These are phyloP conservation scores for Heliocidaris erythrogramma DNA, from an alignment of 35 echinoderm and acorn worm species.

Conservation along the genomic window DNA sequence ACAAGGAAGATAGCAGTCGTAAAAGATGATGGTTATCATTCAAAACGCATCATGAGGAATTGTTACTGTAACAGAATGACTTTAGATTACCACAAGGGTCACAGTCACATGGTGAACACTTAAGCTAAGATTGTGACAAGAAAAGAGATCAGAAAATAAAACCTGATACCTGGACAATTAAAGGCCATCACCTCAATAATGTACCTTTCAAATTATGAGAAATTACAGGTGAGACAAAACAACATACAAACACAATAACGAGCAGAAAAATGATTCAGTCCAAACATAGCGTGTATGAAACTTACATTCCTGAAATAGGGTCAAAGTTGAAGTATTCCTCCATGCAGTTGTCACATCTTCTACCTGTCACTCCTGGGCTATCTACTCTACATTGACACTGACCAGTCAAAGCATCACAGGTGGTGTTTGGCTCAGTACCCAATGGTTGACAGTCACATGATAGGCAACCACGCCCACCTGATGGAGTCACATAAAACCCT, in stretches of 20 bases:
- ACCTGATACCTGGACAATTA: background rate
- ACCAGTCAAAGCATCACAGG: conserved; percentile 73
- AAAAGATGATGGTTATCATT: no score
- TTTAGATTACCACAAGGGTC: conserved; percentile 72
- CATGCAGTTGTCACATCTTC: conserved; percentile 77
- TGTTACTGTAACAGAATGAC: conserved; percentile 67
- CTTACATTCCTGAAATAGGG: conserved; percentile 73
- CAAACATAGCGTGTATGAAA: background rate
- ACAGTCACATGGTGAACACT: conserved; percentile 86
- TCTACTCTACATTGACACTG: conserved; percentile 77
- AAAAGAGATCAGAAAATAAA: background rate
- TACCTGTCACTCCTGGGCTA: conserved; percentile 78
- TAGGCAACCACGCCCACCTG: conserved; percentile 67
- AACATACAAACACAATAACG: background rate
- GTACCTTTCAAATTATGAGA: background rate
- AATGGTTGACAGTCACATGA: conserved; percentile 77
- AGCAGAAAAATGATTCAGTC: background rate
- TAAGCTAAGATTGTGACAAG: background rate
- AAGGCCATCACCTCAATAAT: no score
- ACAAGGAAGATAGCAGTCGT: no score
- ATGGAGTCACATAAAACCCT: conserved; percentile 54
- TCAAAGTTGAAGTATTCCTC: conserved; percentile 88
- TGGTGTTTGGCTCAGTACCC: conserved; percentile 38
- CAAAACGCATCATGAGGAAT: no score
- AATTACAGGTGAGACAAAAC: background rate